phyloP scores from a whole-genome alignment of 2,888 invertebrate genomes.

The Amblyteles armatorius region DNA sequence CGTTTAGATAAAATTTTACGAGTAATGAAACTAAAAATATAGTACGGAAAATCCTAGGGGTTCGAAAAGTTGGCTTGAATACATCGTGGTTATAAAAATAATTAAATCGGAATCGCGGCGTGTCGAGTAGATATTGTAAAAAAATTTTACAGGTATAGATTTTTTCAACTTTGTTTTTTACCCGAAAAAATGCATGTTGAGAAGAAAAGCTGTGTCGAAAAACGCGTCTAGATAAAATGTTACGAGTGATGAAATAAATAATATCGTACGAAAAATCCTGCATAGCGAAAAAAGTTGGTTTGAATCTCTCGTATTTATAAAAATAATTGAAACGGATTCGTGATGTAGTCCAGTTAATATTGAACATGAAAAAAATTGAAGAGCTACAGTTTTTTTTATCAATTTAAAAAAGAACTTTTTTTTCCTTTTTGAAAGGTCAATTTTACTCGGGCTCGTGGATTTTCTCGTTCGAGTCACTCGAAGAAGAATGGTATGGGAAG shows the following conservation, averaged over 20 bases:
- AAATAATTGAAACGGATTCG: neutral
- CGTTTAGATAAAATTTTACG: no score
- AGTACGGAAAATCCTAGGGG: neutral
- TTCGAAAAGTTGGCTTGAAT: neutral
- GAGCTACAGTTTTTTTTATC: neutral
- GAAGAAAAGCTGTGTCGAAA: no score
- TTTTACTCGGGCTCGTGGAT: neutral
- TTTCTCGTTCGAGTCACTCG: slow-evolving; percentile 5
- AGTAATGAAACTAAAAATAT: neutral
- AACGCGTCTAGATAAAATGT: no score
- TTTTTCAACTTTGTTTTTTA: no score
- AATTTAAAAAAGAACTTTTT: no score
- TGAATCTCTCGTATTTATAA: neutral
- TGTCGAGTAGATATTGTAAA: neutral
- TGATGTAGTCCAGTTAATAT: neutral
- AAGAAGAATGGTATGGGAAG: slow-evolving; percentile 5
- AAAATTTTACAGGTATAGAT: neutral
- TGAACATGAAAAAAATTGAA: neutral
- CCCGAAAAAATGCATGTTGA: no score
- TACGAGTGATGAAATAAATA: neutral
- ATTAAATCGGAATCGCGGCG: neutral
- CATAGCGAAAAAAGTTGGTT: neutral
- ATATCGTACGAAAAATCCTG: neutral
- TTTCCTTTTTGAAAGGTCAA: neutral
- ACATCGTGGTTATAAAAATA: neutral